Evolutionary conservation across 2,113 vertebrate species (phyloP), one percentile per base, ranked within the genome.

Genomic region (Mus spicilegus): DNA sequence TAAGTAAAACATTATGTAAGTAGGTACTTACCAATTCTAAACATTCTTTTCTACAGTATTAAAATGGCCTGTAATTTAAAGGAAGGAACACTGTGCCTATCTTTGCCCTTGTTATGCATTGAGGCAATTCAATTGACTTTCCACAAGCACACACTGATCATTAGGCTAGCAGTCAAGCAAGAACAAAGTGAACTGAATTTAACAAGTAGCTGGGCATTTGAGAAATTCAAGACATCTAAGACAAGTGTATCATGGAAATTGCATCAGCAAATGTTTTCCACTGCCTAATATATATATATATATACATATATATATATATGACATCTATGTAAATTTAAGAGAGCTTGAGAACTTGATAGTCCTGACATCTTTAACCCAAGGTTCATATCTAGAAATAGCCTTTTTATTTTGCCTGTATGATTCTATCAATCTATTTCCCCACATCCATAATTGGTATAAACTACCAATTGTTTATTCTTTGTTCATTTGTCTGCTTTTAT

Each of bases 61-160:
- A 95, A 95, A 96, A 95, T 90, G 80, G 4, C 54, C n/a, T 97
- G 30, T 96, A 96, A 96, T 95, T 97, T 81, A 93, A 91, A 69
- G 42, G 76, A 91, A 91, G 89, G 70, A 49, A 92, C 54, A 77
- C 13, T 85, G 65, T 96, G 95, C 54, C 56, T 54, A 36, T 91
- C 87, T 97, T 93, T 95, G 78, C 5, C 5, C 93, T 96, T 95
- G 73, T 96, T 96, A 97, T 86, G 67, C 72, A 96, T 49, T 93
- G 81, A 97, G 90, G 75, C 77, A 87, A 93, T 28, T 75, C 95
- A 94, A 88, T 24, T 90, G 78, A 95, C 54, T 96, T 97, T 97
- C 77, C 33, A 56, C 4, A 6, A 95, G 73, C 61, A 89, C 56
- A 86, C 22, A 95, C 58, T 95, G 81, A 33, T 91, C 76, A 82